A percentile compares a stretch with the other conserved stretches of the same genome.
Evolutionary conservation across 2,888 invertebrate species (phyloP).

Genomic region (Cerastis rubricosa): DNA sequence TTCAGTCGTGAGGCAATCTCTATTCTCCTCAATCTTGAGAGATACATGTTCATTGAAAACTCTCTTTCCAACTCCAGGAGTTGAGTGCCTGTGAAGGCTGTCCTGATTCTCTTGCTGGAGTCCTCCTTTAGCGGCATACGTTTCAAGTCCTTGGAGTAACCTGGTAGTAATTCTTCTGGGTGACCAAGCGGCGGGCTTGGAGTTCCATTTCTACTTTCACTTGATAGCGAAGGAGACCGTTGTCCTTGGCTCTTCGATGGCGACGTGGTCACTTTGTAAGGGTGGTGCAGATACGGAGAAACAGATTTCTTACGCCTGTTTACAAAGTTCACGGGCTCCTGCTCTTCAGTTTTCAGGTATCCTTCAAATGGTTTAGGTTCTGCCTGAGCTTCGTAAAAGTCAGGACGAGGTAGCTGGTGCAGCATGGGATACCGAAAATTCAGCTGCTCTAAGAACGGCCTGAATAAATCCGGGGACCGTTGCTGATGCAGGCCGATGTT

Average conservation of each 20-base stretch:
- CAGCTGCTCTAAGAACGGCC: slow-evolving; percentile 87
- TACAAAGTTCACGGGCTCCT: slow-evolving; percentile 81
- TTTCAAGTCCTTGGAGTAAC: slow-evolving; percentile 85
- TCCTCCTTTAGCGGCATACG: slow-evolving; percentile 90
- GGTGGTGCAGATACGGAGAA: slow-evolving; percentile 86
- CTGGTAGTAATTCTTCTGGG: slow-evolving; percentile 86
- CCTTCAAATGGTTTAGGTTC: slow-evolving; percentile 78
- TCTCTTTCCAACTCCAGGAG: slow-evolving; percentile 96
- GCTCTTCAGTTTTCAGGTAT: slow-evolving; percentile 82
- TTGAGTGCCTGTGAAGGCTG: slow-evolving; percentile 98
- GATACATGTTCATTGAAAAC: slow-evolving; percentile 97
- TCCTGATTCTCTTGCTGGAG: slow-evolving; percentile 96
- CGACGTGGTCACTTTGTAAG: slow-evolving; percentile 83
- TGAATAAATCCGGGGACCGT: slow-evolving; percentile 85
- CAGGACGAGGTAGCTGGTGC: slow-evolving; percentile 85
- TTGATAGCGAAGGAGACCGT: slow-evolving; percentile 83
- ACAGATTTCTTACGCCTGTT: slow-evolving; percentile 84
- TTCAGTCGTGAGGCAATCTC: slow-evolving; percentile 97
- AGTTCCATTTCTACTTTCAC: slow-evolving; percentile 90
- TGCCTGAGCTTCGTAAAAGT: slow-evolving; percentile 77
- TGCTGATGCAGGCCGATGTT: slow-evolving; percentile 92
- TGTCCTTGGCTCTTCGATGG: slow-evolving; percentile 86
- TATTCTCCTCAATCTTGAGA: slow-evolving; percentile 96
- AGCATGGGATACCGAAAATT: slow-evolving; percentile 85
- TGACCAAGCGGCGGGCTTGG: slow-evolving; percentile 89